Base-by-base conservation (phyloP, 2,797 vertebrate species). In the Adelosebastes latens region DNA sequence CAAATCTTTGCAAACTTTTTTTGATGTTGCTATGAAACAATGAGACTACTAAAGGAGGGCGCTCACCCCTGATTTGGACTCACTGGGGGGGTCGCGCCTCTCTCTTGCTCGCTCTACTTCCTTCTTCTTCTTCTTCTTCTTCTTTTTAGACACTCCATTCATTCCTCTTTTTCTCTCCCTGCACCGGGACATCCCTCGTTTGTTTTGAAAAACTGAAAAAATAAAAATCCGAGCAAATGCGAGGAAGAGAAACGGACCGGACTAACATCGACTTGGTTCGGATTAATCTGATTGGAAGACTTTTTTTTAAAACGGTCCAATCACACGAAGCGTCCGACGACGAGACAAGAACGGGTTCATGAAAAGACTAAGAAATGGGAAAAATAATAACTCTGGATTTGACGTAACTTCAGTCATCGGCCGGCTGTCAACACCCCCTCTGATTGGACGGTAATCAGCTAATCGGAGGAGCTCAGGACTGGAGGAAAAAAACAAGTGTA, bases 41-140 rank as follows among this genome's bases (percentile, higher is more conserved):
- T 58, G 58, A 91, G 87, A 92, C 92, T 89, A 88, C 85, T 85
- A 27, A 39, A 42, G 32, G 81, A 87, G 84, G 22, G 9, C 36
- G 36, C 65, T 20, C 42, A 24, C 76, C 75, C 71, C 74, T 13
- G 29, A 55, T 74, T 11, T 64, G 85, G 89, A 93, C 88, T 69
- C 42, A 5, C 13, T n/a, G 69, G 39, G 82, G 72, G 69, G 13
- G 81, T 72, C 31, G 8, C 10, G 62, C 72, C 65, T 68, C 49
- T 75, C 46, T 75, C 7, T 49, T 5, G 13, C 25, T 77, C 39
- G 39, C 29, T 77, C 64, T 60, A 31, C 65, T 63, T 56, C 73
- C 61, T 39, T 25, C 61, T 63, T 72, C 61, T 64, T 64, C 65
- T 65, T 46, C 72, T 72, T 55, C 69, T 79, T 73, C 56, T 84